phyloP scores from a whole-genome alignment of 1,140 invertebrate species.

The Lepidurus couesii region DNA sequence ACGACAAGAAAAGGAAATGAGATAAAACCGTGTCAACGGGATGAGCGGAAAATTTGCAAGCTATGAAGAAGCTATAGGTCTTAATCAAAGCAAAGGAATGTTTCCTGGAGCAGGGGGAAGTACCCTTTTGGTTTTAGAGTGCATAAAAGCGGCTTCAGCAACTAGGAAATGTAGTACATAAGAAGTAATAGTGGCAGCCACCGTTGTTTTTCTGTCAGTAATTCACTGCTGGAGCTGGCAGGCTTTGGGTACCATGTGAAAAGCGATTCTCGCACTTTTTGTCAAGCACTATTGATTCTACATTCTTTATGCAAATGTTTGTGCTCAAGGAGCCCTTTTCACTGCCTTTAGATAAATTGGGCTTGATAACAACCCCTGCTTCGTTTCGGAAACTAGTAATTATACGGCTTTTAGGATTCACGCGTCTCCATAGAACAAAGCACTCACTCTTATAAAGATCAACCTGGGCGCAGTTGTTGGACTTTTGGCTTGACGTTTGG shows the following conservation, averaged over 20 bases:
- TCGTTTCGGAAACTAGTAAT: neutral
- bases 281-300: slow-evolving; percentile 2
- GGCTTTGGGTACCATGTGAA: neutral
- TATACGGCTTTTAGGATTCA: neutral
- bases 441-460: neutral
- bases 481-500: too few relatives aligned
- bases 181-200: neutral
- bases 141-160: neutral
- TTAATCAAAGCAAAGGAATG: neutral
- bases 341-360: slow-evolving; percentile 2
- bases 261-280: neutral
- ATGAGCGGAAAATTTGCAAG: neutral
- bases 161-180: neutral
- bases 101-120: neutral
- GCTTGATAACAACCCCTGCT: neutral
- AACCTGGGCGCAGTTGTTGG: neutral
- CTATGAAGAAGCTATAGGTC: neutral
- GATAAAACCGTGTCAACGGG: neutral
- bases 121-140: neutral
- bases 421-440: neutral
- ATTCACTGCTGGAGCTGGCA: neutral
- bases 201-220: neutral
- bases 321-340: neutral
- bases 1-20: neutral
- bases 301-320: slow-evolving; percentile 14